Base-by-base conservation (phyloP, 2,888 invertebrate species). In the Tanytarsus gracilentus region DNA sequence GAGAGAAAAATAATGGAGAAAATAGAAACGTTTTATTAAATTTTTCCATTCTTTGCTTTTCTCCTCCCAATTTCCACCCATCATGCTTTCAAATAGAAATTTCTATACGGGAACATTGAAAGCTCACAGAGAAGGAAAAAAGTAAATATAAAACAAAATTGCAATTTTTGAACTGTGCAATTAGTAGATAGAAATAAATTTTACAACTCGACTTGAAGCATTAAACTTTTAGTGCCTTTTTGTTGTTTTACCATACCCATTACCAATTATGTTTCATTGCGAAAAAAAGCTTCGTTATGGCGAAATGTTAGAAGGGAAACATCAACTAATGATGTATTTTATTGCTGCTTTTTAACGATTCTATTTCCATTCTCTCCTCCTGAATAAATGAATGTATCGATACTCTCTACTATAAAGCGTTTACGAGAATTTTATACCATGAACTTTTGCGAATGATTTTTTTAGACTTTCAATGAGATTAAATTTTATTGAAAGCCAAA, bases 141-240 rank as follows among this genome's bases (percentile, higher is more conserved):
- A 52, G 26, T 52, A 52, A 52, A 33, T 26, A 52, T 16, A 40
- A 18, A 18, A 40, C 29, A 33, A 52, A 52, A 52, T 52, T 52
- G 52, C 52, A 52, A 52, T 52, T 52, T 52, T 50, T 48, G n/a
- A 29, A 18, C 52, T 52, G 14, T 52, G 26, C 52, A 52, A 33
- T 52, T 52, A 52, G 52, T 51, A 29, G 51, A 27, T 27, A 23
- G 14, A 52, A 52, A 52, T 52, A 52, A 52, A 52, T 52, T 30
- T 30, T 52, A 52, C 52, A 29, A 30, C 52, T 52, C 52, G 18
- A 30, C 52, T 52, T 14, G 30, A 52, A 52, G 52, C 52, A 52
- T 52, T 52, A 52, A 52, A 52, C 52, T 29, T 52, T 52, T 52
- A 33, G 33, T 33, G 6, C n/a, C n/a, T 33, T 33, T 33, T 33